A percentile compares a stretch with the other conserved stretches of the same genome.
Evolutionary conservation across 2,888 invertebrate species (phyloP).

Genomic region (Hipparchia semele): DNA sequence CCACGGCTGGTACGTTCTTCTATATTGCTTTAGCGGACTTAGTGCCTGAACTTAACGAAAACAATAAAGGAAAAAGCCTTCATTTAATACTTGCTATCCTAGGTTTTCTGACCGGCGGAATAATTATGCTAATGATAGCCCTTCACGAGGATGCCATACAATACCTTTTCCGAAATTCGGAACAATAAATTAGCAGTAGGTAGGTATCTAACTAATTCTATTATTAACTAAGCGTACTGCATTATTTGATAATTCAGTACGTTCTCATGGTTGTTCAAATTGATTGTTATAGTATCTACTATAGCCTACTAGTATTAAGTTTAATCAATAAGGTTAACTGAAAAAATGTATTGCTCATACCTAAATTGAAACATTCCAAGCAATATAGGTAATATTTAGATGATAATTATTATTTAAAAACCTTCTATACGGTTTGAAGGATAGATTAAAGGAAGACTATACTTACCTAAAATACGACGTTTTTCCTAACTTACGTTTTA

Average conservation of each 20-base stretch:
- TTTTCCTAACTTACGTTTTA: too few relatives aligned
- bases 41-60: constrained; percentile 85
- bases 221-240: constrained; percentile 26
- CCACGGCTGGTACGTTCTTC: constrained; percentile 91
- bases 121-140: constrained; percentile 89
- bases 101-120: constrained; percentile 86
- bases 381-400: background rate
- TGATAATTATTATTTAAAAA: too few relatives aligned
- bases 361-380: background rate
- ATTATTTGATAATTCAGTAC: constrained; percentile 50
- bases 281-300: constrained; percentile 48
- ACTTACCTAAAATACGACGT: too few relatives aligned
- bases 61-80: constrained; percentile 77
- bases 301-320: constrained; percentile 7
- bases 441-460: too few relatives aligned
- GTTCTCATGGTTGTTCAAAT: constrained; percentile 53
- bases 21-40: constrained; percentile 92
- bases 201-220: background rate
- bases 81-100: constrained; percentile 84
- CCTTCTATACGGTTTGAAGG: too few relatives aligned
- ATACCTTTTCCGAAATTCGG: constrained; percentile 74
- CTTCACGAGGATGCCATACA: constrained; percentile 86
- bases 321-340: constrained; percentile 8
- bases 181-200: constrained; percentile 56
- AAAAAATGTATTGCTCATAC: constrained; percentile 28